These are phyloP conservation scores for Bambusicola thoracicus DNA, from an alignment of 2,113 vertebrate genomes.

Conservation along the genomic window DNA sequence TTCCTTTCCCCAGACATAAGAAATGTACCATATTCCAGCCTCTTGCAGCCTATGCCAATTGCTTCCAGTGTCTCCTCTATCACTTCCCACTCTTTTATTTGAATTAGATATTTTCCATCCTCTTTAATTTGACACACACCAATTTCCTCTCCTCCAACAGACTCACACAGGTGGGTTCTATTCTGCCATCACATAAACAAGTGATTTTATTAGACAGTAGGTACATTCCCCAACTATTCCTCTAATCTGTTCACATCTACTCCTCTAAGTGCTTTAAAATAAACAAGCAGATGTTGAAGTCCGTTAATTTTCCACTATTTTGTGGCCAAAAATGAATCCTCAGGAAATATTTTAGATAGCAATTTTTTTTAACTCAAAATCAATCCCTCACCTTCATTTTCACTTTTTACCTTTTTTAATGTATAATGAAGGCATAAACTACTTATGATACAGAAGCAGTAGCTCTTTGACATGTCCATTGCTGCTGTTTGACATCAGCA, in stretches of 20 bases:
- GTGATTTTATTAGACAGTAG: background rate
- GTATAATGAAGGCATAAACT: background rate
- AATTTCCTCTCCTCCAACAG: background rate
- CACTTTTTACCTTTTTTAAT: background rate
- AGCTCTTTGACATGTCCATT: conserved; percentile 3
- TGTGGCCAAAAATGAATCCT: conserved; percentile 21
- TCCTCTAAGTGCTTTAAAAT: conserved; percentile 40
- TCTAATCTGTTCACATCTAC: conserved; percentile 51
- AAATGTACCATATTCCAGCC: background rate
- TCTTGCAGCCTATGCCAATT: background rate
- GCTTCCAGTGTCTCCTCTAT: background rate
- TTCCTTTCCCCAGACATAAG: conserved; percentile 7
- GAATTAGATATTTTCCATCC: background rate
- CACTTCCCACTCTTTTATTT: background rate
- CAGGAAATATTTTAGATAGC: background rate
- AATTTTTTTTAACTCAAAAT: conserved; percentile 42
- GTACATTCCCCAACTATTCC: conserved; percentile 16
- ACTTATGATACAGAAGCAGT: background rate
- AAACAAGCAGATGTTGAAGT: conserved; percentile 63
- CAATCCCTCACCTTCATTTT: background rate
- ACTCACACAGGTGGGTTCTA: conserved; percentile 33
- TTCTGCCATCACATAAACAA: conserved; percentile 44
- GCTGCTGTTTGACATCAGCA: conserved; percentile 42
- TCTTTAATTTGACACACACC: background rate
- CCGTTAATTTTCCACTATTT: conserved; percentile 31